Evolutionary conservation across 2,797 vertebrate species (phyloP).

Genomic region (Garrulus glandarius): DNA sequence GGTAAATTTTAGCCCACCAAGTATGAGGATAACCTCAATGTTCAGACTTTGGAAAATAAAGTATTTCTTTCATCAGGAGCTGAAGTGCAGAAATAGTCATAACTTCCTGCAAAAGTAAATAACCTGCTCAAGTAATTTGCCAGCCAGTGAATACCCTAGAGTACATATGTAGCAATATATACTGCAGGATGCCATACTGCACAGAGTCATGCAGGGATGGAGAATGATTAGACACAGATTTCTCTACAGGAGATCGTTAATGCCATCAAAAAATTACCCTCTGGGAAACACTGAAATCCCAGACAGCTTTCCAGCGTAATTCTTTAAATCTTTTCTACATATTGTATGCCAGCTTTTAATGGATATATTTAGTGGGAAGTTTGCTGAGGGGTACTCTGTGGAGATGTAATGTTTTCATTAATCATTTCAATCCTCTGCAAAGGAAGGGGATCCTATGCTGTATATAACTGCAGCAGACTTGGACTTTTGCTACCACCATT

Average conservation of each 20-base stretch:
- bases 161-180: background rate
- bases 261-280: slow-evolving; percentile 13
- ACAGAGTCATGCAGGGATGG: background rate
- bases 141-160: background rate
- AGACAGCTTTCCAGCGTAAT: background rate
- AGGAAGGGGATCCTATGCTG: background rate
- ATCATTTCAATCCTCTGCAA: background rate
- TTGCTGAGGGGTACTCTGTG: slow-evolving; percentile 6
- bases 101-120: slow-evolving; percentile 36
- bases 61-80: background rate
- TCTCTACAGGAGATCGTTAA: slow-evolving; percentile 13
- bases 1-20: background rate
- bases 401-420: slow-evolving; percentile 1
- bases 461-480: background rate
- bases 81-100: background rate
- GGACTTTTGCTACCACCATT: background rate
- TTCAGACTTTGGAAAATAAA: background rate
- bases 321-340: slow-evolving; percentile 24
- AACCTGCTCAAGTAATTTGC: background rate
- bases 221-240: slow-evolving; percentile 35
- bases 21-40: background rate
- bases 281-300: slow-evolving; percentile 30
- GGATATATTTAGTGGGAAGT: background rate
- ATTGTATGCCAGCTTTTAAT: slow-evolving; percentile 18
- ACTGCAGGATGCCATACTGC: background rate